phyloP scores from a whole-genome alignment of 2,113 vertebrate species.

The Anthoscopus minutus region DNA sequence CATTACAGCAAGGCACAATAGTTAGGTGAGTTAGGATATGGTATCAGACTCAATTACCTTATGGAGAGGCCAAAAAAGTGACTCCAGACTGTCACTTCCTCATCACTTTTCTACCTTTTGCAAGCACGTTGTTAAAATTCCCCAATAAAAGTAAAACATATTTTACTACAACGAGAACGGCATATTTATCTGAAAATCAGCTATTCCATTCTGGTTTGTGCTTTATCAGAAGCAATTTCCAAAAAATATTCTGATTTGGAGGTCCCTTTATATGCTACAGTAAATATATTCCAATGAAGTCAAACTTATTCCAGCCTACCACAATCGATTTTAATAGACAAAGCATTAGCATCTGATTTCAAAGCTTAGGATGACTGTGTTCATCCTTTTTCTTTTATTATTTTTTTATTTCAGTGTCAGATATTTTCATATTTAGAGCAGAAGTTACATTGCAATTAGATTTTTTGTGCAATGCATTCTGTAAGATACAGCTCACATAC shows the following conservation, averaged over 20 bases:
- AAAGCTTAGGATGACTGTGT: background rate
- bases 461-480: background rate
- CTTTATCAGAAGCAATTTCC: conserved; percentile 2
- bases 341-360: background rate
- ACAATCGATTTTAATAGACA: background rate
- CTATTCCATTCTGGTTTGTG: background rate
- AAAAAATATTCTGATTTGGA: background rate
- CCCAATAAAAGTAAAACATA: background rate
- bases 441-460: background rate
- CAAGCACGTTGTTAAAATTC: background rate
- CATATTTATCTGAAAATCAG: background rate
- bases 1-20: background rate
- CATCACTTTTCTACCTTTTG: background rate
- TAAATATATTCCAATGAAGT: background rate
- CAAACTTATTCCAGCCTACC: background rate
- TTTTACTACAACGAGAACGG: background rate
- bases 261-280: background rate
- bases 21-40: background rate
- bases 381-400: background rate
- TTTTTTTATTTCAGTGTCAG: background rate
- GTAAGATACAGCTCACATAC: background rate
- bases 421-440: background rate
- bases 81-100: background rate
- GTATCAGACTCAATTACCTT: background rate
- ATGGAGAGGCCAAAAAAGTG: background rate